Percentiles rank a stretch among this genome's conserved stretches.
Conservation (phyloP, 2,888 invertebrate genomes). For the Agrotis ipsilon region DNA sequence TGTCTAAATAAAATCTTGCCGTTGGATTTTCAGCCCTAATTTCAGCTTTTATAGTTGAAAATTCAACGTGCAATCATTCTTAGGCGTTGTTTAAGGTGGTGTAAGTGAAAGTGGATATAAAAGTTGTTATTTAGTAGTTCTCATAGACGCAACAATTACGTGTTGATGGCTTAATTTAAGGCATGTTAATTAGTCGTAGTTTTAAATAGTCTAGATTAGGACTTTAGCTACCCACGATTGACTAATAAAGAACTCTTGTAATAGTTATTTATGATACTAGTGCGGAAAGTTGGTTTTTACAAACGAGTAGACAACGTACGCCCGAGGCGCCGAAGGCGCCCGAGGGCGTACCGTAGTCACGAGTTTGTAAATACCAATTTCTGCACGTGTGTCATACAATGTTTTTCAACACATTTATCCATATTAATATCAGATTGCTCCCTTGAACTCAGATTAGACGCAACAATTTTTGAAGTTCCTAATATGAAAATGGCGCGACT, state of each 20-base stretch:
- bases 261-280: too few species aligned
- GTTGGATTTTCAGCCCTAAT: not conserved
- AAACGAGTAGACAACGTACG: too few species aligned
- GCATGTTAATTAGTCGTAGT: constrained; percentile 34
- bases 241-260: constrained; percentile 6
- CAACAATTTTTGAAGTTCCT: too few species aligned
- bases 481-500: too few species aligned
- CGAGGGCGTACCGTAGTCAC: too few species aligned
- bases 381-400: too few species aligned
- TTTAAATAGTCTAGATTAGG: constrained; percentile 16
- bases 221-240: not conserved
- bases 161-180: constrained; percentile 35
- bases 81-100: not conserved
- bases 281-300: too few species aligned
- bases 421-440: too few species aligned
- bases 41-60: not conserved
- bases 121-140: constrained; percentile 30
- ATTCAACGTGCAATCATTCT: not conserved
- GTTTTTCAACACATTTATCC: too few species aligned
- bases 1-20: not conserved
- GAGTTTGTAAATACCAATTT: too few species aligned
- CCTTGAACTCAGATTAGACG: too few species aligned
- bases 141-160: constrained; percentile 44
- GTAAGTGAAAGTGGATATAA: constrained; percentile 1
- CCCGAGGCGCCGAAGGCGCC: too few species aligned